Base-by-base conservation (phyloP, 2,888 invertebrate species). In the Autographa gamma region DNA sequence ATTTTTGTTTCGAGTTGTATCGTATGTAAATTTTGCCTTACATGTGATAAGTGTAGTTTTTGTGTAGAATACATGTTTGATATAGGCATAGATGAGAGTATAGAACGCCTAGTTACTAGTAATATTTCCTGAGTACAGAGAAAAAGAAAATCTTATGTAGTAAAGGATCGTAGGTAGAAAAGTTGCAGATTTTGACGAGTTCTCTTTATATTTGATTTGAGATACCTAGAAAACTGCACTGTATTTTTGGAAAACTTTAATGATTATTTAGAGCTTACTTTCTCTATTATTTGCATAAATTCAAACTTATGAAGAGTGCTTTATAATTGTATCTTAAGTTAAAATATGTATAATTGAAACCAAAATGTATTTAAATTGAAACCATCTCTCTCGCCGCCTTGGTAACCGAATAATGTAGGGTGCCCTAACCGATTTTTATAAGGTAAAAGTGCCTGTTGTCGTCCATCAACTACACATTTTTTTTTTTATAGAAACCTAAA, bases 351-450 rank as follows among this genome's bases (percentile, higher is more conserved):
- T 19, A 32, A 34, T 11, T 52, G 18, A 6, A 66, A 18, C n/a
- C 11, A 13, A 63, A 66, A 75, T 52, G 64, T 72, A 77, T 72
- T 62, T 19, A 56, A 73, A 68, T 73, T 34, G 4, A 14, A 63
- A 1, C 19, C 34, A 60, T 63, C 25, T 34, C 25, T 34, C 56
- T 73, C 56, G 73, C 19, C 64, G 62, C 60, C 64, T 58, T 69
- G 69, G 66, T 74, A 74, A 61, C 7, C 43, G 8, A 43, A 19
- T 43, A 48, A 9, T n/a, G 54, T 56, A 19, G 19, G 19, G 11
- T 56, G 25, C 54, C 54, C 63, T 14, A 13, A 11, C 38, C 25
- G 16, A 6, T 38, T 62, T 18, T 41, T 19, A 11, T 66, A 59
- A 34, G 74, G 74, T 69, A 8, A 32, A 13, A 13, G 5, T 8